These are phyloP conservation scores for Jaculus jaculus DNA, from an alignment of 2,113 vertebrate genomes.

Conservation along the genomic window DNA sequence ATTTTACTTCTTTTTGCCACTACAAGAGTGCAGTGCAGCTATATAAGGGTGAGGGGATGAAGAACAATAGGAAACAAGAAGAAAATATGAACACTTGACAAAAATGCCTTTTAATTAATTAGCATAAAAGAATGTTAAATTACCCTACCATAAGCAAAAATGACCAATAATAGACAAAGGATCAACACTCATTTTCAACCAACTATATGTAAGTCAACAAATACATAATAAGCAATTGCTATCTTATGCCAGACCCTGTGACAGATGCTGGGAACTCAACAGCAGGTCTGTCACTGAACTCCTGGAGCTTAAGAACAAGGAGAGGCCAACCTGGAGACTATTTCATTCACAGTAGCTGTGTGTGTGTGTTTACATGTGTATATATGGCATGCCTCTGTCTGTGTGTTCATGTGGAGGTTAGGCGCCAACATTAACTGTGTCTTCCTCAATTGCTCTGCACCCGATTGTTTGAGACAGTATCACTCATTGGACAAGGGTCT, in stretches of 20 bases:
- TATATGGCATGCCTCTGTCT: too few species aligned
- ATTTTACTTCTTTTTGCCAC: neutral
- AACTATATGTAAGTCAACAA: conserved; percentile 11
- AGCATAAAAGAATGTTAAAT: neutral
- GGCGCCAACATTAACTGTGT: too few species aligned
- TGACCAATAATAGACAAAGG: neutral
- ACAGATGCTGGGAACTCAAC: neutral
- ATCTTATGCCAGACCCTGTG: neutral
- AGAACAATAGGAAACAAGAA: conserved; percentile 29
- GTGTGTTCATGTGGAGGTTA: too few species aligned
- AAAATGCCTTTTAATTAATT: neutral
- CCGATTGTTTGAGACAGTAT: too few species aligned
- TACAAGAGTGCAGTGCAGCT: neutral
- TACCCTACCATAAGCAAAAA: neutral
- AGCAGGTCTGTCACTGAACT: neutral
- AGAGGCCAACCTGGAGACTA: neutral
- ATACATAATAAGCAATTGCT: neutral
- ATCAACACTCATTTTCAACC: neutral
- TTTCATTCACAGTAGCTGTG: neutral
- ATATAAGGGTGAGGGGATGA: neutral
- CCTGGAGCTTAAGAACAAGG: neutral
- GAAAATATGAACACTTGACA: neutral
- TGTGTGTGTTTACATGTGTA: too few species aligned
- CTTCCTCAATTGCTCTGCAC: too few species aligned
- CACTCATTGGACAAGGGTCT: too few species aligned